Base-by-base conservation (phyloP, 2,888 invertebrate genomes). In the Slavum lentiscoides region DNA sequence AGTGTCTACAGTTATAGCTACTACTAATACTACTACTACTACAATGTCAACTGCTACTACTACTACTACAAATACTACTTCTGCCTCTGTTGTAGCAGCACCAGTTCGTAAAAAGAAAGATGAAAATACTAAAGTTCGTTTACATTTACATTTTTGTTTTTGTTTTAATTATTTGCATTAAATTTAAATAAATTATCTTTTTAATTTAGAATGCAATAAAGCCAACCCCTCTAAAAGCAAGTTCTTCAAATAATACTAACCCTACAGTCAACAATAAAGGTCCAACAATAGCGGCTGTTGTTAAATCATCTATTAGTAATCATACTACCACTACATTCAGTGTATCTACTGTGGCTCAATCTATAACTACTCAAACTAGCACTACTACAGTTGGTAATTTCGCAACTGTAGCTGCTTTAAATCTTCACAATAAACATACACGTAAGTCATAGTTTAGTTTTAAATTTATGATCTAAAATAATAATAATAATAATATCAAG, bases 161-260 rank as follows among this genome's bases (percentile, higher is more conserved):
- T 39, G n/a, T n/a, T 39, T 19, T 30, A 66, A 37, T 64, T 58
- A 75, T 58, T 66, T 37, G 39, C 11, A 30, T 59, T 15, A 66
- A 6, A 9, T 6, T 61, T 7, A 58, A 30, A 30, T 30, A 30
- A 4, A 19, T 59, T 69, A 49, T 83, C 81, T 73, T 85, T 85
- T 83, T 82, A 84, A 88, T 90, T 85, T 89, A 94, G 93, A 94
- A 93, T 87, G 92, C 85, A 49, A 84, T 95, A 84, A 95, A 95
- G 89, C 95, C 95, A 83, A 92, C 92, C 86, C 93, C 95, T 84
- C 91, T 95, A 85, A 87, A 88, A 86, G 87, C 90, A 91, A 82
- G 61, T 82, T 66, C 82, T 82, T 55, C 81, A 72, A 82, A 72
- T 81, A 86, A 87, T 86, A 86, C 86, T 86, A 87, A 87, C 86